These are phyloP conservation scores for Sus cebifrons DNA, from an alignment of 2,797 vertebrate genomes.

Conservation along the genomic window DNA sequence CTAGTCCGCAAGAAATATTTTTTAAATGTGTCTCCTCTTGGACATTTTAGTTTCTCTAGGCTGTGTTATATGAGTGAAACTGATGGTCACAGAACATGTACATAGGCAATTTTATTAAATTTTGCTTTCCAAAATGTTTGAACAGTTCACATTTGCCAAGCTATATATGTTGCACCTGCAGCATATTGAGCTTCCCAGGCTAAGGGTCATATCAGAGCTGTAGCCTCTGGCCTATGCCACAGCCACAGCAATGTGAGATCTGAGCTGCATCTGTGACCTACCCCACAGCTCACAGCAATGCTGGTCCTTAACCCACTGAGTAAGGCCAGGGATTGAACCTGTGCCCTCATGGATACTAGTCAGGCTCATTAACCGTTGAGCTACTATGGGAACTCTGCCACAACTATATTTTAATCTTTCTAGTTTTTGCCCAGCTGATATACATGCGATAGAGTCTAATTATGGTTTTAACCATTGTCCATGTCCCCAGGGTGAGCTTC, in stretches of 20 bases:
- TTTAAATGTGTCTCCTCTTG: background rate
- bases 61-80: background rate
- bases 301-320: no score
- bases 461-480: background rate
- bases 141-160: background rate
- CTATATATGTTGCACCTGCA: no score
- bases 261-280: no score
- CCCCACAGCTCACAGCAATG: no score
- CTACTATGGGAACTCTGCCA: background rate
- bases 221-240: no score
- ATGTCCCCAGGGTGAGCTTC: no score
- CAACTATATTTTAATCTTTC: background rate
- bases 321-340: no score
- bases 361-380: no score
- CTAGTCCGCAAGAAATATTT: background rate
- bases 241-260: no score
- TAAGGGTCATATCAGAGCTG: no score
- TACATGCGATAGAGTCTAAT: background rate
- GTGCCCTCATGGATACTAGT: no score
- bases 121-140: slow-evolving; percentile 14
- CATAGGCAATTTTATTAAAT: background rate
- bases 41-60: background rate
- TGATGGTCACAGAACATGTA: background rate
- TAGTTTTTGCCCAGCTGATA: background rate
- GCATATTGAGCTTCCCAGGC: no score